Conservation (phyloP, 2,113 vertebrate species). For the Morphnarchus princeps region DNA sequence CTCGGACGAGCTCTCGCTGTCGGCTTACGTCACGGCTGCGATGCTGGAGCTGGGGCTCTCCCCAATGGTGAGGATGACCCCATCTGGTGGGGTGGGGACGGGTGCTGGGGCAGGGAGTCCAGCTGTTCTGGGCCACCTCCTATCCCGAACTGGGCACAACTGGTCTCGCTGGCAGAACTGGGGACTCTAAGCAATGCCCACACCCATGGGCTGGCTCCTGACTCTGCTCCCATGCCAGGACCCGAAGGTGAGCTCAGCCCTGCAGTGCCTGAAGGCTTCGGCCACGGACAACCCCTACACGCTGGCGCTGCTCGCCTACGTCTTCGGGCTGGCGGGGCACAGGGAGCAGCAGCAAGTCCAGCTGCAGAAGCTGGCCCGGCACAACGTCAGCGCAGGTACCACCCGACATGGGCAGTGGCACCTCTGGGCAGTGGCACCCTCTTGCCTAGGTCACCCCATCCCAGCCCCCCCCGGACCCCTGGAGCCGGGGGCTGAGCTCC, state of each 20-base stretch:
- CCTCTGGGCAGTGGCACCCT: rapidly evolving
- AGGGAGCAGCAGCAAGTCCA: neutral
- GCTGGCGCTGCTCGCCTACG: neutral
- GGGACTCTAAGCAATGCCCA: rapidly evolving
- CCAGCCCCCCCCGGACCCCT: rapidly evolving
- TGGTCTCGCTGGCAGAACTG: neutral
- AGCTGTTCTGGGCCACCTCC: neutral
- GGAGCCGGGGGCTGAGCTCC: neutral
- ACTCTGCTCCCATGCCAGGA: neutral
- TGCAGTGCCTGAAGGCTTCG: conserved; percentile 17
- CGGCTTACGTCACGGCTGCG: neutral
- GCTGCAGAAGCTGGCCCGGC: neutral
- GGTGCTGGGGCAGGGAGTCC: neutral
- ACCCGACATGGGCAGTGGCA: rapidly evolving
- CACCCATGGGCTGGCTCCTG: neutral
- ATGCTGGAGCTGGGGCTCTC: conserved; percentile 36
- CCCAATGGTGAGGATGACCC: neutral
- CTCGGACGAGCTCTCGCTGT: neutral
- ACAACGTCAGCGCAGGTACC: neutral
- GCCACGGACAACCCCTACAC: neutral
- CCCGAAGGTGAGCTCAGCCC: neutral
- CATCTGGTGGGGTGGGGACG: neutral
- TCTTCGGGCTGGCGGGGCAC: neutral
- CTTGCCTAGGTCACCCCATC: neutral
- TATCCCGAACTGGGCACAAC: rapidly evolving